phyloP scores from a whole-genome alignment of 2,113 vertebrate species.

The Oostethus manadensis region DNA sequence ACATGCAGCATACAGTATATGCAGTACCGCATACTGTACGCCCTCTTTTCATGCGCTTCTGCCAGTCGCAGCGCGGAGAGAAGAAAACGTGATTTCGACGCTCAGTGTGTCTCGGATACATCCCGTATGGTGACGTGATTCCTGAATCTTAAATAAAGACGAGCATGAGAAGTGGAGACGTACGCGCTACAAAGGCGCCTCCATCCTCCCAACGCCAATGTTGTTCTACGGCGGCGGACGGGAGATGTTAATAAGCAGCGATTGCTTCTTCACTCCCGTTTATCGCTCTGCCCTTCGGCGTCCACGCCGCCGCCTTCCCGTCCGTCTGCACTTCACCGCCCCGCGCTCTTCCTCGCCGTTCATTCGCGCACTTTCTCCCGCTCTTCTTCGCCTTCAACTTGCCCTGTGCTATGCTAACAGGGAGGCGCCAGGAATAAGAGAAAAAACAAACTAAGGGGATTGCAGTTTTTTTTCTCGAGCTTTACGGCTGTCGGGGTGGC shows the following conservation, averaged over 20 bases:
- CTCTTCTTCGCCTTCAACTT: not conserved
- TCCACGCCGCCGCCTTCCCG: constrained; percentile 37
- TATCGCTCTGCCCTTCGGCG: constrained; percentile 64
- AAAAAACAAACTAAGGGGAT: too few relatives aligned
- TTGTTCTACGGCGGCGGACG: constrained; percentile 53
- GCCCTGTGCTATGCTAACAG: too few relatives aligned
- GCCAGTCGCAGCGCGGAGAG: too few relatives aligned
- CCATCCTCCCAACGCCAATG: constrained; percentile 58
- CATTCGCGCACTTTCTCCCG: not conserved
- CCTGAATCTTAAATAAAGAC: not conserved
- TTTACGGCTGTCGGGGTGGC: too few relatives aligned
- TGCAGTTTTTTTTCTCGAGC: too few relatives aligned
- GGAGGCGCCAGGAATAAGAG: too few relatives aligned
- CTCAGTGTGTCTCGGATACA: too few relatives aligned
- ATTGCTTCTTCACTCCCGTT: constrained; percentile 68
- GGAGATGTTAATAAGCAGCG: constrained; percentile 68
- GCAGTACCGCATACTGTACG: too few relatives aligned
- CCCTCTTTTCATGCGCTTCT: too few relatives aligned
- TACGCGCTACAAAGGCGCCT: constrained; percentile 28
- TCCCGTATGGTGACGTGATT: not conserved
- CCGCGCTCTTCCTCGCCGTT: not conserved
- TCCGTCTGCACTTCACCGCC: constrained; percentile 49
- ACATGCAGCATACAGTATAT: too few relatives aligned
- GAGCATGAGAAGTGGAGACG: constrained; percentile 28
- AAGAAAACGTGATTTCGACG: too few relatives aligned